Base-by-base conservation (phyloP, 1,140 invertebrate genomes). In the Micrasema longulum region DNA sequence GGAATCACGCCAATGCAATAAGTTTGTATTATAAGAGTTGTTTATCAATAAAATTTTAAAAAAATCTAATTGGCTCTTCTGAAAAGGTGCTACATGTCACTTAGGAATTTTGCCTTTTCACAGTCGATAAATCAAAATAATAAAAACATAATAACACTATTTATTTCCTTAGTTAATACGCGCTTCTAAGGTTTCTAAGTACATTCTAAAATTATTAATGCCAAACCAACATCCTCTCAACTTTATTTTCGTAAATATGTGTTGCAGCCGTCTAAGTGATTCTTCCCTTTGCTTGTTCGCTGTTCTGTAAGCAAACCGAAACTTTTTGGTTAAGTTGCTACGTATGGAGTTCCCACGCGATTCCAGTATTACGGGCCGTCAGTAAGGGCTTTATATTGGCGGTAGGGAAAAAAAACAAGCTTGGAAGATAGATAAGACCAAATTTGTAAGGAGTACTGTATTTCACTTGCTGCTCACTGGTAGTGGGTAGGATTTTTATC, bases 301-400 rank as follows among this genome's bases (percentile, higher is more conserved):
- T 22, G n/a, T 22, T 60, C 12, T 7, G 26, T 31, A 41, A 60
- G 36, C 35, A 23, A 60, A 38, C 36, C 16, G 36, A 60, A 60
- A 60, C 55, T 60, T 60, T 60, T 60, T 60, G 36, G 55, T 41
- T 38, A 20, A 31, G 35, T 14, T 55, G 55, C 7, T 60, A 60
- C 43, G 47, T 23, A 23, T 31, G 26, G 60, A 22, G 60, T 26
- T 64, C 60, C 60, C 60, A 64, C 60, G 60, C 60, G 60, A 64
- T 23, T 26, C 41, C 60, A 22, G 26, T 64, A 64, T 64, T 64
- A 64, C 60, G 60, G 14, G 41, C 60, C 60, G 60, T 64, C 60
- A 64, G 60, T 45, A 41, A 26, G 60, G 43, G n/a, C n/a, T n/a
- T n/a, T n/a, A n/a, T 64, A 64, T 64, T 64, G 60, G 60, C 60